These are phyloP conservation scores for Nibea albiflora DNA, from an alignment of 2,113 vertebrate genomes.

Conservation along the genomic window DNA sequence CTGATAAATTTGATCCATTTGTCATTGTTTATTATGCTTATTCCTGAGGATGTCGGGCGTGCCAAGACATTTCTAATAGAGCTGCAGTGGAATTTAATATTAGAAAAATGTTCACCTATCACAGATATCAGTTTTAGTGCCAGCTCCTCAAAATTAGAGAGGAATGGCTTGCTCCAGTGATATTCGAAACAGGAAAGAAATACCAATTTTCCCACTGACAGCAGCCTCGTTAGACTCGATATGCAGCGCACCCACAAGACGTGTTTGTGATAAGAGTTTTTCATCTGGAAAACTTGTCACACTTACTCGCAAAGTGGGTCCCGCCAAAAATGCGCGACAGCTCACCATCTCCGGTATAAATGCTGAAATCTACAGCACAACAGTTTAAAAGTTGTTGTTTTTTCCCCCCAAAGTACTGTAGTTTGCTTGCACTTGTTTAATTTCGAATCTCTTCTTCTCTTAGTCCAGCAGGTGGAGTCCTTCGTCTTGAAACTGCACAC, in stretches of 20 bases:
- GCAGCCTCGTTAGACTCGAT: background rate
- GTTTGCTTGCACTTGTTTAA: background rate
- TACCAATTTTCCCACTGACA: background rate
- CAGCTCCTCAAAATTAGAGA: background rate
- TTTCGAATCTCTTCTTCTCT: slow-evolving; percentile 14
- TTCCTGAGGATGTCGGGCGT: background rate
- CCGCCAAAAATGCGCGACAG: background rate
- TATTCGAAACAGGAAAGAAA: background rate
- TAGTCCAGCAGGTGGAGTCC: slow-evolving; percentile 82
- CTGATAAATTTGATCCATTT: background rate
- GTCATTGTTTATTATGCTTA: background rate
- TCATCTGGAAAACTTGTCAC: background rate
- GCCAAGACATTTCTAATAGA: background rate
- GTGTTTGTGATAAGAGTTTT: too few species aligned
- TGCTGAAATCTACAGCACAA: background rate
- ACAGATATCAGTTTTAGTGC: background rate
- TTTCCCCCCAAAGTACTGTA: background rate
- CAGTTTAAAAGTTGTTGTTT: background rate
- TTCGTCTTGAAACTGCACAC: slow-evolving; percentile 65
- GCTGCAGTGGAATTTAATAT: background rate
- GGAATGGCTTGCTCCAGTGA: background rate
- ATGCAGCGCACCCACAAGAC: background rate
- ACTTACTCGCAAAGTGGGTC: background rate
- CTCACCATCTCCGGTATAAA: background rate
- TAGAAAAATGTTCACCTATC: background rate